Conservation (phyloP, 2,797 vertebrate species). For the Micrastur ruficollis region DNA sequence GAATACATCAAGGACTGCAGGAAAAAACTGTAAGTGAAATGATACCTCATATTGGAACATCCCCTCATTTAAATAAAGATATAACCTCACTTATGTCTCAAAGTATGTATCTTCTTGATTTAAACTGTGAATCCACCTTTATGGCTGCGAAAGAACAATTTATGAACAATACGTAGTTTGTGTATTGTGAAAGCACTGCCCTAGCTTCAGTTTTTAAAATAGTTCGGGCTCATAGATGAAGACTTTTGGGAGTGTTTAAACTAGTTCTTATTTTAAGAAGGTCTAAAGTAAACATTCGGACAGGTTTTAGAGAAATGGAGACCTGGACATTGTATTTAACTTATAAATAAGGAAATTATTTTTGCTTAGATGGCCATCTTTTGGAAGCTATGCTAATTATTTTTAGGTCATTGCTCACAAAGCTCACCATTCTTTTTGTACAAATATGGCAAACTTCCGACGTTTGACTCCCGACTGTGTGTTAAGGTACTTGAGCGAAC, state of each 20-base stretch:
- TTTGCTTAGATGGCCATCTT: neutral
- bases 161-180: neutral
- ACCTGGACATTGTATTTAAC: neutral
- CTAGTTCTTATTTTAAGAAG: neutral
- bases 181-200: neutral
- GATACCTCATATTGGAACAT: neutral
- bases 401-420: neutral
- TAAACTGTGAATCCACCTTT: neutral
- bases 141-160: neutral
- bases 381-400: neutral
- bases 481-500: neutral
- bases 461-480: neutral
- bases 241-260: neutral
- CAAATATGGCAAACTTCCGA: neutral
- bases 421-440: neutral
- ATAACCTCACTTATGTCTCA: neutral
- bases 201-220: neutral
- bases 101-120: neutral
- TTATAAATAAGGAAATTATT: neutral
- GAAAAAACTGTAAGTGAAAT: neutral
- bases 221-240: neutral
- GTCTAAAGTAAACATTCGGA: neutral
- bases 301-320: neutral
- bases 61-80: neutral
- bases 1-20: neutral